phyloP scores from a whole-genome alignment of 1,140 invertebrate species.

The Platorchestia sp. region DNA sequence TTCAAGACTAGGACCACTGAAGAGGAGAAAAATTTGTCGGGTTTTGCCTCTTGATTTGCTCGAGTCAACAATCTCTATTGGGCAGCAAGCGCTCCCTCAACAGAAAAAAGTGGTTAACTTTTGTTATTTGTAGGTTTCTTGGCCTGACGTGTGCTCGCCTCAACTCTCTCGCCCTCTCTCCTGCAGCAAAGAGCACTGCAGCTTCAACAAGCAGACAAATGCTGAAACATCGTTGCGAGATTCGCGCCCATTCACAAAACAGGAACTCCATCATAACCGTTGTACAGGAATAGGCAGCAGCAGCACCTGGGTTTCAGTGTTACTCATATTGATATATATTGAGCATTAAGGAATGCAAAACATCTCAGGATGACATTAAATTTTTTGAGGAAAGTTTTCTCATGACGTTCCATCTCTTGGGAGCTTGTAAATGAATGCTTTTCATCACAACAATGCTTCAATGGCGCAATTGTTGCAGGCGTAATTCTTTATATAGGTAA shows the following conservation, averaged over 20 bases:
- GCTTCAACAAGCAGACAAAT: background rate
- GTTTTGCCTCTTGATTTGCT: conserved; percentile 26
- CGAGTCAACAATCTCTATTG: background rate
- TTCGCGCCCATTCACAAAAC: background rate
- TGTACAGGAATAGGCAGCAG: background rate
- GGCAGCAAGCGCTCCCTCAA: background rate
- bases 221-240: background rate
- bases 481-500: no score
- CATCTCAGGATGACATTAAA: background rate
- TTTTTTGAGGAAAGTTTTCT: no score
- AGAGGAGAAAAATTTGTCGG: background rate
- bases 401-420: no score
- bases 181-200: background rate
- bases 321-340: no score
- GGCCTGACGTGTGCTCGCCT: background rate
- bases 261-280: background rate
- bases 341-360: background rate
- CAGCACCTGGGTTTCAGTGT: background rate
- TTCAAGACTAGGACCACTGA: background rate
- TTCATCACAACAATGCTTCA: no score
- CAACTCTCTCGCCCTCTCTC: background rate
- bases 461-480: no score
- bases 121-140: conserved; percentile 10
- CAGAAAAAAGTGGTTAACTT: background rate
- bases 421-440: no score